These are phyloP conservation scores for Apodemia hepburni DNA, from an alignment of 2,888 invertebrate genomes.

Conservation along the genomic window DNA sequence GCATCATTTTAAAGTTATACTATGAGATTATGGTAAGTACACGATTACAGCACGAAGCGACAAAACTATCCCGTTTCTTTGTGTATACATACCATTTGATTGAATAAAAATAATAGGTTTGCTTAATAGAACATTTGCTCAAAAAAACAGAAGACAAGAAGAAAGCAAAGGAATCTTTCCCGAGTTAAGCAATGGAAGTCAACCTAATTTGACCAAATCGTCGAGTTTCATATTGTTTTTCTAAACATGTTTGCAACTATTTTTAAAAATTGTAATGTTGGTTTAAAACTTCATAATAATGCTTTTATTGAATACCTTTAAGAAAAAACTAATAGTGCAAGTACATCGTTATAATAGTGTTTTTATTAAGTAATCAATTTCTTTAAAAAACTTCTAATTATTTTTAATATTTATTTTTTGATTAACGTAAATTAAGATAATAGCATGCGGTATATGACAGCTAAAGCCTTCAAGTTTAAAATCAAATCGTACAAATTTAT, in stretches of 20 bases:
- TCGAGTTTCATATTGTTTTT: neutral
- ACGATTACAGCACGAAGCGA: no score
- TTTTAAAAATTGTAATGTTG: neutral
- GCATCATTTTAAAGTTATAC: no score
- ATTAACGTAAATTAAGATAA: neutral
- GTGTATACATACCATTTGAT: no score
- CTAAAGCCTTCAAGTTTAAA: neutral
- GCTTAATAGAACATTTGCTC: no score
- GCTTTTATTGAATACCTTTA: neutral
- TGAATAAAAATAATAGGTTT: no score
- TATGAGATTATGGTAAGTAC: no score
- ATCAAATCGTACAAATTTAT: constrained; percentile 2
- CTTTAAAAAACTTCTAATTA: neutral
- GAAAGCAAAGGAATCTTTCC: neutral
- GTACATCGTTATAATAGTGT: neutral
- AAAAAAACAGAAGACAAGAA: no score
- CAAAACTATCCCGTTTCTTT: no score
- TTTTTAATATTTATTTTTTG: neutral
- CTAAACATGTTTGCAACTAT: neutral
- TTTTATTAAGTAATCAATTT: neutral
- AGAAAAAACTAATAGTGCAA: neutral
- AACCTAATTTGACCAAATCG: neutral
- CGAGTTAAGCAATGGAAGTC: neutral
- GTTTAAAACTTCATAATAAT: neutral
- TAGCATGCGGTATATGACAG: neutral